These are phyloP conservation scores for Lamprologus callipterus DNA, from an alignment of 2,113 vertebrate genomes.

Conservation along the genomic window DNA sequence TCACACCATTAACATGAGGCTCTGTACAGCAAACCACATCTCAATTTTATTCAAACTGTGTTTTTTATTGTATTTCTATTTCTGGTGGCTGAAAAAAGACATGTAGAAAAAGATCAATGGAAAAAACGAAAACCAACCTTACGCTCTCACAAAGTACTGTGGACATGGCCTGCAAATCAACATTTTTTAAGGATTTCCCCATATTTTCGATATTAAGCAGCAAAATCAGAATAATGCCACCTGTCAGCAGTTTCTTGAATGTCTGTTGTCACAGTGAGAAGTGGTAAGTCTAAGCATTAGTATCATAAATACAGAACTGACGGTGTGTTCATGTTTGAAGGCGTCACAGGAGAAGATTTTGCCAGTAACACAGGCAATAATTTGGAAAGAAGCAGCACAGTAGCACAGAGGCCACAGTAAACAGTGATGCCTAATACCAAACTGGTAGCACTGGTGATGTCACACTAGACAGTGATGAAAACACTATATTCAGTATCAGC, in stretches of 20 bases:
- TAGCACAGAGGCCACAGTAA: background rate
- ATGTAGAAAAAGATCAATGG: background rate
- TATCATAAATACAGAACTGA: background rate
- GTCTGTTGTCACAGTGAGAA: slow-evolving; percentile 35
- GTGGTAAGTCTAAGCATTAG: background rate
- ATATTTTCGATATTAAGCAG: background rate
- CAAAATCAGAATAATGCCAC: background rate
- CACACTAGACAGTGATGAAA: background rate
- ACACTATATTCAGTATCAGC: slow-evolving; percentile 17
- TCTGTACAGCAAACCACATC: background rate
- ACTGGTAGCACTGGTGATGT: background rate
- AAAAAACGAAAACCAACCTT: background rate
- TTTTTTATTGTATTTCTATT: background rate
- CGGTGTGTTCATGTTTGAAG: background rate
- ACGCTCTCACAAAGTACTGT: background rate
- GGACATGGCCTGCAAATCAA: background rate
- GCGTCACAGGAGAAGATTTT: background rate
- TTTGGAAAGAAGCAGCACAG: background rate
- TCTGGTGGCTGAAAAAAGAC: background rate
- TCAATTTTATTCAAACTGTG: background rate
- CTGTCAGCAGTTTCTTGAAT: background rate
- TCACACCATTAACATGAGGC: background rate
- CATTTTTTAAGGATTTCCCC: background rate
- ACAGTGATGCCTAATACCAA: background rate
- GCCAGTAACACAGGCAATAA: background rate